Base-by-base conservation (phyloP, 2,888 invertebrate genomes). In the Cephus runcator region DNA sequence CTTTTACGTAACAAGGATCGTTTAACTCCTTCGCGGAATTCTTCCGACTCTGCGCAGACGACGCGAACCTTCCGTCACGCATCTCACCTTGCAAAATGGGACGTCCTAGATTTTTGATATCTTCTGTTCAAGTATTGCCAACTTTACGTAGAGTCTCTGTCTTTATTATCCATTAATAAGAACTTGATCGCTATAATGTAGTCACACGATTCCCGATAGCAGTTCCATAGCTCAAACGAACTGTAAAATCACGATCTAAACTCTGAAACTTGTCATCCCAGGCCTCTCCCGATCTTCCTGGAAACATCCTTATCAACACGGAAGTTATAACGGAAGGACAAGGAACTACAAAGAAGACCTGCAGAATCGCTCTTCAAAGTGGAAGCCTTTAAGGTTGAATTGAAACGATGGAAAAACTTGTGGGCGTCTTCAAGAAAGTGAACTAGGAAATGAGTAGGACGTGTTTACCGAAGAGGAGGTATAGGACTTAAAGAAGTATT, bases 1-100 rank as follows among this genome's bases (percentile, higher is more conserved):
- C 87, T 86, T 89, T 90, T 89, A 87, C 88, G 87, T 89, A 90
- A 90, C 87, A 83, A 86, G 31, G 79, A 76, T 40, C 78, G 76
- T 78, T 76, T 79, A 77, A 75, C 79, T 35, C 33, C 34, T 74
- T 56, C 40, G 31, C 30, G n/a, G 69, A 34, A 75, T 33, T 71
- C 35, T 69, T 36, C 71, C 35, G 34, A 56, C 56, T 56, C 56
- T 56, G 56, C 56, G 56, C 56, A 56, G 9, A 56, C 56, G 56
- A 23, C 56, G 56, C 56, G 1, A 56, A 56, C 23, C 56, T 9
- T 56, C 56, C 23, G 56, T 56, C 56, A 23, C 56, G 56, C 56
- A 56, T 56, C 56, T 56, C 56, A 15, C 23, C 9, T 56, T 23
- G 56, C 30, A 71, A 71, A 71, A 30, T 12, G 71, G 30, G 34